These are phyloP conservation scores for Temnothorax nylanderi DNA, from an alignment of 1,140 invertebrate species.

Conservation along the genomic window DNA sequence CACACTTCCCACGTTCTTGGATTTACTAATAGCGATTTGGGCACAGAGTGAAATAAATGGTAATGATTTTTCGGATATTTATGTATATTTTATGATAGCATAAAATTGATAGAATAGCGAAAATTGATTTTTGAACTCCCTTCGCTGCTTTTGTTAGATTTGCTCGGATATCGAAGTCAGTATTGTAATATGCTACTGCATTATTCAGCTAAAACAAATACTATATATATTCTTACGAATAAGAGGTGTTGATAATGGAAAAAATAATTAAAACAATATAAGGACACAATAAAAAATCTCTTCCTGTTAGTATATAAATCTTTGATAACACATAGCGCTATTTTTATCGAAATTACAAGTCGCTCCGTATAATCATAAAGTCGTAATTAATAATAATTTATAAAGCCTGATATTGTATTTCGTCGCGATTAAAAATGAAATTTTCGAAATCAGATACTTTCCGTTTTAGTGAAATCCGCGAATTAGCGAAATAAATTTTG, in stretches of 20 bases:
- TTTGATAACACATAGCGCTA: not conserved
- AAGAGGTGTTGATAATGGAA: not conserved
- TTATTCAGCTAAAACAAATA: not conserved
- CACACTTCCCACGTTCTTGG: conserved; percentile 39
- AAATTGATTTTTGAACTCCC: not conserved
- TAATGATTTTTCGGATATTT: not conserved
- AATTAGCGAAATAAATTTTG: not conserved
- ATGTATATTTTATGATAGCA: not conserved
- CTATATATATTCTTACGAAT: not conserved
- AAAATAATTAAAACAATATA: not conserved
- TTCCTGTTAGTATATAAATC: not conserved
- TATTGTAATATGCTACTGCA: not conserved
- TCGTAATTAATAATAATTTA: no score
- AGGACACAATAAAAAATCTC: not conserved
- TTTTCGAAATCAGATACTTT: not conserved
- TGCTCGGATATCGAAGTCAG: not conserved
- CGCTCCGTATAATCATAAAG: not conserved
- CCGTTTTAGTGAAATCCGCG: not conserved
- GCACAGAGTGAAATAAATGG: not conserved
- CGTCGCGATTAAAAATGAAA: not conserved
- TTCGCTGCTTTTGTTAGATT: not conserved
- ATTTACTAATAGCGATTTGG: not conserved
- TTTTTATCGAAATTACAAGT: not conserved
- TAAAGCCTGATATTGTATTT: not conserved
- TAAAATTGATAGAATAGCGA: not conserved